Conservation (phyloP, 2,888 invertebrate genomes). For the Heliothis peltigera region DNA sequence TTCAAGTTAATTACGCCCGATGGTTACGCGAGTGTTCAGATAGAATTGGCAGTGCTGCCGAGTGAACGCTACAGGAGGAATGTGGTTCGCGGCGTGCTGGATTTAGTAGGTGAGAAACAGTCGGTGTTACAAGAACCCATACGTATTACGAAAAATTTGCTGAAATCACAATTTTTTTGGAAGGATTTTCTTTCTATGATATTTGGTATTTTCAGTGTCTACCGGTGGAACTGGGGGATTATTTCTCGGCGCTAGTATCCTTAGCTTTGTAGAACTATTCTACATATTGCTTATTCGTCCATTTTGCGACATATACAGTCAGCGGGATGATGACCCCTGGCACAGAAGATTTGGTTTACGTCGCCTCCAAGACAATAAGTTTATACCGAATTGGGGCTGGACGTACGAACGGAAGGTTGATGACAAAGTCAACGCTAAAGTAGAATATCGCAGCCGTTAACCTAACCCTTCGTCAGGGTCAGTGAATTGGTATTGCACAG, state of each 20-base stretch:
- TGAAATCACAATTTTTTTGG: too few species aligned
- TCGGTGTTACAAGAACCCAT: too few species aligned
- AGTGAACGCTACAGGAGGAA: constrained; percentile 93
- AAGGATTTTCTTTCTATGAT: too few species aligned
- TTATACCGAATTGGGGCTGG: constrained; percentile 74
- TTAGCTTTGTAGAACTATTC: constrained; percentile 91
- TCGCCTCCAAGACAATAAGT: constrained; percentile 77
- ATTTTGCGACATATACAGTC: constrained; percentile 84
- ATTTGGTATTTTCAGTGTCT: constrained; percentile 84
- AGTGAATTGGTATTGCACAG: too few species aligned
- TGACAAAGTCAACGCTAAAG: constrained; percentile 39
- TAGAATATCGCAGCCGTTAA: constrained; percentile 11
- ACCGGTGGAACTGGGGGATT: constrained; percentile 92
- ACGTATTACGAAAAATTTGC: too few species aligned
- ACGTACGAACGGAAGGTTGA: constrained; percentile 65
- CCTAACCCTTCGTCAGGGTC: neutral
- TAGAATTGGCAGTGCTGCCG: constrained; percentile 91
- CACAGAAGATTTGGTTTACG: constrained; percentile 79
- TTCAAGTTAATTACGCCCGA: constrained; percentile 77
- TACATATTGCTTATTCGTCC: constrained; percentile 89
- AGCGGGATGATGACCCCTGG: constrained; percentile 83
- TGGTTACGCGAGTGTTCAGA: constrained; percentile 86
- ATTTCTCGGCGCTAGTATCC: constrained; percentile 91
- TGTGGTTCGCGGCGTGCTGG: constrained; percentile 92
- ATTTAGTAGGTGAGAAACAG: constrained; percentile 91